phyloP scores from a whole-genome alignment of 1,140 invertebrate species.

The Microplitis mediator region DNA sequence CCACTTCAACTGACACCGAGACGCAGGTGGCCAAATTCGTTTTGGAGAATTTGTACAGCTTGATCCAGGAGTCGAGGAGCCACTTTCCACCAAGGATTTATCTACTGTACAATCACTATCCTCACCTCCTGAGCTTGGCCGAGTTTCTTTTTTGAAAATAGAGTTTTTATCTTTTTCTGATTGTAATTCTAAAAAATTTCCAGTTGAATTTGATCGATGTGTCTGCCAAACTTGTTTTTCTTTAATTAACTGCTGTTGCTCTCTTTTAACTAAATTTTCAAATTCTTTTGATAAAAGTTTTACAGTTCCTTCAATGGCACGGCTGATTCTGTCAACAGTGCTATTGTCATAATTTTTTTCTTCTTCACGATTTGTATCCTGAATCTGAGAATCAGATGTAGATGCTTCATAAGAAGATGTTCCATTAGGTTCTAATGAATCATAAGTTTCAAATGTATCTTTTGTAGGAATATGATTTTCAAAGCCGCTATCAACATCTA shows the following conservation, averaged over 20 bases:
- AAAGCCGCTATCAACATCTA: slow-evolving; percentile 28
- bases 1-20: slow-evolving; percentile 57
- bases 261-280: slow-evolving; percentile 51
- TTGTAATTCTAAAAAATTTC: slow-evolving; percentile 53
- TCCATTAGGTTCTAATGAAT: slow-evolving; percentile 46
- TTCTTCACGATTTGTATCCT: slow-evolving; percentile 18
- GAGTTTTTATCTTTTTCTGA: slow-evolving; percentile 45
- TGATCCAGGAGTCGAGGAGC: slow-evolving; percentile 70
- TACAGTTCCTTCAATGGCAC: slow-evolving; percentile 56
- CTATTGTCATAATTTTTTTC: slow-evolving; percentile 28
- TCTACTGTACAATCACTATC: slow-evolving; percentile 59
- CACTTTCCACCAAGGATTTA: slow-evolving; percentile 66
- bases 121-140: slow-evolving; percentile 50
- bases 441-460: slow-evolving; percentile 46
- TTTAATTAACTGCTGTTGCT: slow-evolving; percentile 51
- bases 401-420: slow-evolving; percentile 23
- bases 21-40: slow-evolving; percentile 64
- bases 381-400: slow-evolving; percentile 24
- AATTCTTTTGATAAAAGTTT: slow-evolving; percentile 57
- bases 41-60: slow-evolving; percentile 72
- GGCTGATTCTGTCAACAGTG: slow-evolving; percentile 49
- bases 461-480: slow-evolving; percentile 48
- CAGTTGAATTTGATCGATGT: slow-evolving; percentile 36
- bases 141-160: slow-evolving; percentile 40
- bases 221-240: slow-evolving; percentile 36